A percentile compares a stretch with the other conserved stretches of the same genome.
Evolutionary conservation across 2,113 vertebrate species (phyloP).

Genomic region (Elanoides forficatus): DNA sequence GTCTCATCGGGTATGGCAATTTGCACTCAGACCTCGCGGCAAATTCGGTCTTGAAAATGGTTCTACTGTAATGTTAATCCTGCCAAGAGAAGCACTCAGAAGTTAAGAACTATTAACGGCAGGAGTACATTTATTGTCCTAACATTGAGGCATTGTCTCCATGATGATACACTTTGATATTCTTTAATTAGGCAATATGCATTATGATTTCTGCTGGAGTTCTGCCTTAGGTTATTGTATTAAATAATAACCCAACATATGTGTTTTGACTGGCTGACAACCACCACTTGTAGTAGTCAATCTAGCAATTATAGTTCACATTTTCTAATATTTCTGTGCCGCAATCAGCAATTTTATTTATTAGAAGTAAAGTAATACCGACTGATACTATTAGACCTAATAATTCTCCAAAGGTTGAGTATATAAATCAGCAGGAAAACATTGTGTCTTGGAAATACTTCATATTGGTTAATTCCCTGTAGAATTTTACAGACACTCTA

Average conservation of each 20-base stretch:
- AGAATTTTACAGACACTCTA: not conserved
- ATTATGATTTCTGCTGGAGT: not conserved
- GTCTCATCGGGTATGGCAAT: not conserved
- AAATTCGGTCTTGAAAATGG: not conserved
- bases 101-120: not conserved
- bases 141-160: not conserved
- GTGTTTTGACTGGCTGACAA: conserved; percentile 1
- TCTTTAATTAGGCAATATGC: not conserved
- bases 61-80: not conserved
- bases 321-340: not conserved
- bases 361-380: not conserved
- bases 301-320: not conserved
- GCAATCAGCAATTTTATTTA: not conserved
- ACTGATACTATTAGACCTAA: not conserved
- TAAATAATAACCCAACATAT: not conserved
- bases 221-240: not conserved
- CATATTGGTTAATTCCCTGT: not conserved
- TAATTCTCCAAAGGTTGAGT: not conserved
- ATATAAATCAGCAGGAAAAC: not conserved
- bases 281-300: not conserved
- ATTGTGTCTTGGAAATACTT: not conserved
- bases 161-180: not conserved
- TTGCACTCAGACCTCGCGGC: not conserved
- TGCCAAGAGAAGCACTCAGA: not conserved
- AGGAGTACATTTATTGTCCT: not conserved